Evolutionary conservation across 2,113 vertebrate species (phyloP), one percentile per base, ranked within the genome.

Genomic region (Scalopus aquaticus): DNA sequence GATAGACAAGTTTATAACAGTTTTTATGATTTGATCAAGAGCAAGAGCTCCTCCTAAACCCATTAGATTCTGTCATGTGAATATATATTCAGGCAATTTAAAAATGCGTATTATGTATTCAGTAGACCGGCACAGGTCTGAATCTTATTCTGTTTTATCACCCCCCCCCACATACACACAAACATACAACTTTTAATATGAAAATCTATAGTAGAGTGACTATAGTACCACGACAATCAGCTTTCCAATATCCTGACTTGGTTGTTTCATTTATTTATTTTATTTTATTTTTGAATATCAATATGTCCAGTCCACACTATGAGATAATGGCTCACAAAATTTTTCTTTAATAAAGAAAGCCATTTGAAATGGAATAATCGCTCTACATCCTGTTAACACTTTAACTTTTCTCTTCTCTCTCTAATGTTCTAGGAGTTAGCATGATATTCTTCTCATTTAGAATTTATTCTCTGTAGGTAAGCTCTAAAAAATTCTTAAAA

Each of bases 1-100:
- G 97, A 98, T 96, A 95, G 97, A 98, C 96, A 97, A 97, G 94
- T 97, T 97, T 98, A 97, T 97, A 98, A 98, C 97, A 97, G 93
- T 97, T 98, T 98, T 98, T 98, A 98, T 98, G 97, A 98, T 98
- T 98, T 98, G 97, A 98, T 98, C 97, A 97, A 97, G 97, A 98
- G 96, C 94, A 97, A 98, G 97, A 97, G 93, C 95, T 97, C 95
- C 95, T 88, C 97, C 97, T 98, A 98, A 98, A 96, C 94, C 95
- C 88, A 97, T 98, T 98, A 98, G 97, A 97, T 95, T 98, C 97
- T 97, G 96, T 97, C 83, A 54, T 97, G 95, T 95, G 97, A 98
- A 98, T 97, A 98, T 37, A 49, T 98, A 98, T 97, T 95, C 97
- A 98, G 97, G 96, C 95, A 96, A 98, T 98, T 98, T 97, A 84